Evolutionary conservation across 53 echinoderm and acorn worm genomes (phyloP).

Genomic region (Echinarachnius parma): DNA sequence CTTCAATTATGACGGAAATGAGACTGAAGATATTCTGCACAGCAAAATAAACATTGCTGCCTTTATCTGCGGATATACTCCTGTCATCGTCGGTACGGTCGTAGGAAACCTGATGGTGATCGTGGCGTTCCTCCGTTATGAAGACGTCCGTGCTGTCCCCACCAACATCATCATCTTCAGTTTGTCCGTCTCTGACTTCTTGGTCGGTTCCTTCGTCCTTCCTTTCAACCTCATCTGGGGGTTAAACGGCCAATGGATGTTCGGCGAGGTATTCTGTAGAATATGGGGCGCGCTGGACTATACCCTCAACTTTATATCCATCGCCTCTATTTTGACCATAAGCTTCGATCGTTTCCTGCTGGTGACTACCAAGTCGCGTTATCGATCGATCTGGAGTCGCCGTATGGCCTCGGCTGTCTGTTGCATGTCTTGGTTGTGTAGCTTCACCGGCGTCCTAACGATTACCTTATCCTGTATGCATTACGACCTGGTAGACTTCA

Average conservation of each 20-base stretch:
- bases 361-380: conserved; percentile 61
- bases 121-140: conserved; percentile 42
- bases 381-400: conserved; percentile 51
- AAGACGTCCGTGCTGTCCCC: conserved; percentile 44
- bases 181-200: conserved; percentile 54
- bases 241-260: conserved; percentile 38
- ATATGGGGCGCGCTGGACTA: conserved; percentile 59
- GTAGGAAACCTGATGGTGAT: conserved; percentile 60
- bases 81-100: conserved; percentile 48
- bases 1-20: too few species aligned
- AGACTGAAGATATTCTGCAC: too few species aligned
- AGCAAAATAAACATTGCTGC: too few species aligned
- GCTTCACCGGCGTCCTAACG: conserved; percentile 26
- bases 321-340: conserved; percentile 49
- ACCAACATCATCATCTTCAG: conserved; percentile 62
- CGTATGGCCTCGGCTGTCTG: conserved; percentile 31
- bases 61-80: conserved; percentile 14
- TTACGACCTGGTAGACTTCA: conserved; percentile 16
- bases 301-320: conserved; percentile 49
- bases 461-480: conserved; percentile 50
- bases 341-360: conserved; percentile 79
- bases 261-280: conserved; percentile 58
- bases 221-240: conserved; percentile 61
- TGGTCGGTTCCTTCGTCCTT: conserved; percentile 48
- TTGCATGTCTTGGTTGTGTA: conserved; percentile 26